Evolutionary conservation across 2,113 vertebrate genomes (phyloP), one percentile per base, ranked within the genome.

Genomic region (Columba janthina): DNA sequence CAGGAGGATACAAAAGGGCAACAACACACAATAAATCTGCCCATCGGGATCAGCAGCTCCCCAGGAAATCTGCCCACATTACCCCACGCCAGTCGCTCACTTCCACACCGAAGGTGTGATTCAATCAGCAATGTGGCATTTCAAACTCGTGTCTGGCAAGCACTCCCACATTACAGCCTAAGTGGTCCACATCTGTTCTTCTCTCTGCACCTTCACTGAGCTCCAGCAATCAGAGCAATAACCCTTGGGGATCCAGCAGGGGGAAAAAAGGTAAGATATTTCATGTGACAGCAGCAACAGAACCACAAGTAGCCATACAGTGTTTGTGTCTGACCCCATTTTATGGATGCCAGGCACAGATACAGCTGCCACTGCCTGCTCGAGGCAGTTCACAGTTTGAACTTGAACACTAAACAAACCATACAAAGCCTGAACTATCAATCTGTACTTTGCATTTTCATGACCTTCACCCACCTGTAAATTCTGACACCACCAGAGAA

Each of bases 41-140:
- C 62, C 19, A 32, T n/a, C 10, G 7, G 15, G 50, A 70, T 0
- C 4, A 1, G 66, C 34, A 75, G 70, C 26, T 79, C 26, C 21
- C 9, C 62, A 70, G 48, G 54, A 79, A 89, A n/a, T 28, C 78
- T 85, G 62, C 54, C 25, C 56, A 32, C 28, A 11, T 24, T 26
- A 83, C 20, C 29, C 40, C 54, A 75, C 18, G 32, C 0, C 1
- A 72, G 18, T 64, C 1, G 0, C 42, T 69, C n/a, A 24, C 0
- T 51, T 67, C 53, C 26, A 12, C 44, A 46, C 42, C 28, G 44
- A 53, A 65, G 54, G 20, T 26, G 19, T 21, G 48, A 64, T 36
- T 79, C 38, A 48, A 11, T 25, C 78, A 58, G 53, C 62, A 34
- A 44, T 1, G 40, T 18, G 54, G 48, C 54, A 2, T 48, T 76